These are phyloP conservation scores for Drosophila repletoides DNA, from an alignment of 1,140 invertebrate genomes.

Conservation along the genomic window DNA sequence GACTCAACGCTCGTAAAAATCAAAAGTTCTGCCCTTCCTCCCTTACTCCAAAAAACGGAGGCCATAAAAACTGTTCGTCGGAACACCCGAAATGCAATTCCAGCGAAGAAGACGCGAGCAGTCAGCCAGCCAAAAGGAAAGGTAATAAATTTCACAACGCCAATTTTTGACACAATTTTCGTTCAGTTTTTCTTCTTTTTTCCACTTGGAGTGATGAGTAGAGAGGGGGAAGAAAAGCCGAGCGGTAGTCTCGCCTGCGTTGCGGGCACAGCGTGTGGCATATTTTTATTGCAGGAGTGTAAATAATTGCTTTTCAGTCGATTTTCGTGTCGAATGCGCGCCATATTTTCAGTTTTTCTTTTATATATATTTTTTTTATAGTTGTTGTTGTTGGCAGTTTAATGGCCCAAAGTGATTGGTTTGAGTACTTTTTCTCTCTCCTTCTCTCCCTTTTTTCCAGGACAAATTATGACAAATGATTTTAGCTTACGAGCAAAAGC, in stretches of 20 bases:
- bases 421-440: constrained; percentile 23
- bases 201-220: neutral
- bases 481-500: constrained; percentile 48
- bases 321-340: constrained; percentile 66
- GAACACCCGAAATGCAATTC: constrained; percentile 39
- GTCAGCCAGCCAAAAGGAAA: constrained; percentile 56
- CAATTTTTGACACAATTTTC: constrained; percentile 66
- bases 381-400: constrained; percentile 44
- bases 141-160: constrained; percentile 71
- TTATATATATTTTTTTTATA: constrained; percentile 13
- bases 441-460: neutral
- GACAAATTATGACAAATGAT: constrained; percentile 76
- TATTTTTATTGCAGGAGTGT: constrained; percentile 76
- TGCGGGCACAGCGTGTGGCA: constrained; percentile 26
- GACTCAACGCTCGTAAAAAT: constrained; percentile 37
- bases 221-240: neutral
- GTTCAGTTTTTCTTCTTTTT: constrained; percentile 14
- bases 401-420: constrained; percentile 41
- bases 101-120: constrained; percentile 14
- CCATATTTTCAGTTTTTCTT: constrained; percentile 27
- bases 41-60: constrained; percentile 1
- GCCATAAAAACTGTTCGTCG: constrained; percentile 56
- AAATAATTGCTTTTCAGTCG: constrained; percentile 79
- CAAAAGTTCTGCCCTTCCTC: constrained; percentile 14
- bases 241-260: neutral